These are phyloP conservation scores for Bubalus kerabau DNA, from an alignment of 2,113 vertebrate genomes.

Conservation along the genomic window DNA sequence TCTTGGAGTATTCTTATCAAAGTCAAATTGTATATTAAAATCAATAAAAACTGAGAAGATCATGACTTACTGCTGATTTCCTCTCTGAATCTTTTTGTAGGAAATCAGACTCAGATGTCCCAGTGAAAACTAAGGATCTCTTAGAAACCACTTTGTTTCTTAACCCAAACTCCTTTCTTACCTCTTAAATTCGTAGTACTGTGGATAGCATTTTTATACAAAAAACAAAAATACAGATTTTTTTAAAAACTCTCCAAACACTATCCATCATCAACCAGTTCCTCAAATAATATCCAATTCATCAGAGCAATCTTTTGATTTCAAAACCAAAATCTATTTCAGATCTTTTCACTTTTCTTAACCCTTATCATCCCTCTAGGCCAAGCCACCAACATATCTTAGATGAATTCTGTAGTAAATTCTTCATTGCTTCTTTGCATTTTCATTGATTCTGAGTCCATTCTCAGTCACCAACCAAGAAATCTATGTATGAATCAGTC, in stretches of 20 bases:
- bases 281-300: neutral
- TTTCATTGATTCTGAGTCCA: neutral
- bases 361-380: neutral
- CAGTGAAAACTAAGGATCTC: neutral
- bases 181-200: neutral
- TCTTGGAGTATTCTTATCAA: neutral
- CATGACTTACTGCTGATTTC: neutral
- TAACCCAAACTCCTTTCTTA: neutral
- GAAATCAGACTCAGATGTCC: neutral
- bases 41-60: neutral
- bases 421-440: neutral
- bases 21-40: neutral
- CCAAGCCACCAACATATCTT: neutral
- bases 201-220: neutral
- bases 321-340: neutral
- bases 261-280: rapidly evolving
- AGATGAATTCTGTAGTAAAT: neutral
- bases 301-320: neutral
- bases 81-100: neutral
- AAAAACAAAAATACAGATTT: neutral
- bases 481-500: neutral
- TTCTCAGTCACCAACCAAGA: neutral
- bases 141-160: neutral
- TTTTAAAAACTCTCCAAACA: neutral
- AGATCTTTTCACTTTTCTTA: neutral